phyloP scores from a whole-genome alignment of 1,140 invertebrate genomes.

The Rhagoletis pomonella region DNA sequence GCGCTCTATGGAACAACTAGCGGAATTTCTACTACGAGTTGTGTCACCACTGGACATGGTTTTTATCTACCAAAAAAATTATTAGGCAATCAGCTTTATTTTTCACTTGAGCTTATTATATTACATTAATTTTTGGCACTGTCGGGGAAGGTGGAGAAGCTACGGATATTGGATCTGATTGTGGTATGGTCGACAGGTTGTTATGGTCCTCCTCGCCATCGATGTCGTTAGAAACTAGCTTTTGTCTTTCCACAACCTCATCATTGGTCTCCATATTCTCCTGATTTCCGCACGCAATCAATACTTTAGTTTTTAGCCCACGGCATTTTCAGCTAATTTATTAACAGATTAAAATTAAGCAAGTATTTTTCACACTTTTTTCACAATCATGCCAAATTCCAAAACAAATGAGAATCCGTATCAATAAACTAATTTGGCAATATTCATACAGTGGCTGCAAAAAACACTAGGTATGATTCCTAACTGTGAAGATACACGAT shows the following conservation, averaged over 20 bases:
- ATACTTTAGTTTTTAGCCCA: not conserved
- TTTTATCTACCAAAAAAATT: constrained; percentile 69
- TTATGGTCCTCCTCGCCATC: constrained; percentile 65
- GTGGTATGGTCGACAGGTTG: constrained; percentile 66
- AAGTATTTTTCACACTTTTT: not conserved
- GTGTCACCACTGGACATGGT: constrained; percentile 71
- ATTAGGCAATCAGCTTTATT: not conserved
- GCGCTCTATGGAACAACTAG: constrained; percentile 70
- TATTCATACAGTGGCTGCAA: too few species aligned
- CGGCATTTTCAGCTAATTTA: not conserved
- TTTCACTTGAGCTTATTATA: not conserved
- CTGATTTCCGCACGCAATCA: not conserved
- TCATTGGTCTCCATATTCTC: constrained; percentile 70
- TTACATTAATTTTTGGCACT: constrained; percentile 72
- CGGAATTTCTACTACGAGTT: constrained; percentile 70
- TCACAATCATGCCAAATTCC: not conserved
- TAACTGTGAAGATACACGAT: too few species aligned
- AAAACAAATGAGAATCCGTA: too few species aligned
- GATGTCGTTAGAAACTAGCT: constrained; percentile 71
- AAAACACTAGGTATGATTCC: too few species aligned
- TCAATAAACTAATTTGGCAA: too few species aligned
- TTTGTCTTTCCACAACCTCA: constrained; percentile 72
- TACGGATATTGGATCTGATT: constrained; percentile 71
- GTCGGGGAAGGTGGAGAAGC: constrained; percentile 68
- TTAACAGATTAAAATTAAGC: not conserved